phyloP scores from a whole-genome alignment of 1,140 invertebrate species.

The Temnothorax longispinosus region DNA sequence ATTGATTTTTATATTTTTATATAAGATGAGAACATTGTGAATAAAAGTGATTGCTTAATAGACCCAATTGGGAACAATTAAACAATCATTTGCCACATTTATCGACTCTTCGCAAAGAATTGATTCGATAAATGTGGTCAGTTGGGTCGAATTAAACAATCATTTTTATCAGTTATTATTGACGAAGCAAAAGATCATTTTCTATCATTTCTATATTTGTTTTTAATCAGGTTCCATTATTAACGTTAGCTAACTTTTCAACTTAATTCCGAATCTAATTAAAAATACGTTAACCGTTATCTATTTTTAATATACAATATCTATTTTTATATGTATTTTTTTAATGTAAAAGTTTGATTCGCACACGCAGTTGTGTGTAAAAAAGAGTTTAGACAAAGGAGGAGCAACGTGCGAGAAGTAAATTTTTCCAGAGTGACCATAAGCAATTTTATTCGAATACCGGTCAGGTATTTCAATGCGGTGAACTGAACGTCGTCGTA shows the following conservation, averaged over 20 bases:
- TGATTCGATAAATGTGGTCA: too few relatives aligned
- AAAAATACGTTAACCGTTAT: not conserved
- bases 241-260: not conserved
- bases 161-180: too few relatives aligned
- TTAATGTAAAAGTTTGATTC: not conserved
- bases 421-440: too few relatives aligned
- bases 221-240: not conserved
- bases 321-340: not conserved
- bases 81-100: too few relatives aligned
- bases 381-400: not conserved
- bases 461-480: constrained; percentile 94
- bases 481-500: constrained; percentile 95
- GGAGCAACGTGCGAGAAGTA: not conserved
- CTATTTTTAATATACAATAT: not conserved
- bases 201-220: not conserved
- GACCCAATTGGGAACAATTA: too few relatives aligned
- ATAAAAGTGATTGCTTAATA: too few relatives aligned
- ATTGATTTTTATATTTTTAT: not conserved
- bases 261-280: not conserved
- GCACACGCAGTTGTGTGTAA: not conserved
- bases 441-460: constrained; percentile 58
- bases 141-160: too few relatives aligned
- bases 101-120: too few relatives aligned
- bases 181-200: too few relatives aligned
- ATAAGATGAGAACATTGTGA: not conserved